These are phyloP conservation scores for Rousettus madagascariensis DNA, from an alignment of 2,797 vertebrate species.

Conservation along the genomic window DNA sequence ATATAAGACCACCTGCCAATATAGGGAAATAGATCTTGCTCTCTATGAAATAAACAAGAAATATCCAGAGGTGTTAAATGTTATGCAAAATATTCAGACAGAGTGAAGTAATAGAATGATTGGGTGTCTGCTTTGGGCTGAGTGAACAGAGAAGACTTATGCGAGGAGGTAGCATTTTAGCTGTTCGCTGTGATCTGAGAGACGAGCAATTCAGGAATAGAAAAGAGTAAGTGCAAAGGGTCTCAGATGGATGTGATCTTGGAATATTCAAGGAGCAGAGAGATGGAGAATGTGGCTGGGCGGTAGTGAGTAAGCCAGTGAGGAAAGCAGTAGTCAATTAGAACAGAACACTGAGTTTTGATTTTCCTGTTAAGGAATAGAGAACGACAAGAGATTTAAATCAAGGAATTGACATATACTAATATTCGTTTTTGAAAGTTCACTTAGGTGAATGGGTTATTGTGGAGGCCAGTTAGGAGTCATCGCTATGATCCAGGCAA, in stretches of 20 bases:
- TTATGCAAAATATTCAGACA: background rate
- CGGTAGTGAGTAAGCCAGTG: fast-evolving
- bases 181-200: background rate
- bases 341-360: background rate
- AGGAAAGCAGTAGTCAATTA: background rate
- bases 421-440: background rate
- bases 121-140: background rate
- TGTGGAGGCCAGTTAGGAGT: background rate
- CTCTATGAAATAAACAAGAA: background rate
- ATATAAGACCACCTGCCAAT: background rate
- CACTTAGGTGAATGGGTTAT: background rate
- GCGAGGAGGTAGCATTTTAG: background rate
- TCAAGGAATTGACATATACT: background rate
- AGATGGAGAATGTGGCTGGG: background rate
- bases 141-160: background rate
- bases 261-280: background rate
- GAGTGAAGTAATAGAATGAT: background rate
- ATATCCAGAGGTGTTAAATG: background rate
- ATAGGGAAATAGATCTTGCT: background rate
- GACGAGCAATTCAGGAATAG: background rate
- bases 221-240: background rate
- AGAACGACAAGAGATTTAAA: background rate
- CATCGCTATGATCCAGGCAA: background rate
- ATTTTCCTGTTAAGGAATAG: background rate
- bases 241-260: background rate